Conservation (phyloP, 2,113 vertebrate genomes). For the Chrysemys picta region DNA sequence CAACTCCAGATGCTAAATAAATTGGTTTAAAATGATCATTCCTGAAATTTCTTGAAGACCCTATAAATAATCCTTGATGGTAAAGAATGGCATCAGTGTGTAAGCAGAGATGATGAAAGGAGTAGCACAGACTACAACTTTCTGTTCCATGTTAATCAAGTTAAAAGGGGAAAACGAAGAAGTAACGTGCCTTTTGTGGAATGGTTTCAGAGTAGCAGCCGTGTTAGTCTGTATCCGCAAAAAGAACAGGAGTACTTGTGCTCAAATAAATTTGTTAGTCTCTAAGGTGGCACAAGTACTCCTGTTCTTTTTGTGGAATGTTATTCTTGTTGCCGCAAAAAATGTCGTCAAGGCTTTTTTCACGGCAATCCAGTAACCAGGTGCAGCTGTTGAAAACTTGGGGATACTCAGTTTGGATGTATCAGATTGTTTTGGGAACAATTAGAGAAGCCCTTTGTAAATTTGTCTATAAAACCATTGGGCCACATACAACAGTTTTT, state of each 20-base stretch:
- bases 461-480: slow-evolving; percentile 5
- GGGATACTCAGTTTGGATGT: neutral
- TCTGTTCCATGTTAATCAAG: neutral
- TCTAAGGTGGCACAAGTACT: too few relatives aligned
- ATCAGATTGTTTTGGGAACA: neutral
- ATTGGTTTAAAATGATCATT: neutral
- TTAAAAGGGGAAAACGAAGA: neutral
- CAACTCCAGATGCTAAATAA: neutral
- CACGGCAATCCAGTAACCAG: neutral
- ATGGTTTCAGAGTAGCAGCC: too few relatives aligned
- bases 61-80: neutral
- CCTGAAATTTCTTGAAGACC: neutral
- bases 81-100: neutral
- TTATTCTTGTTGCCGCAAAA: neutral
- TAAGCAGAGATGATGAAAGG: neutral
- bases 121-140: neutral
- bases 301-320: neutral
- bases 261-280: too few relatives aligned
- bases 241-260: too few relatives aligned
- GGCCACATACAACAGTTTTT: neutral
- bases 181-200: slow-evolving; percentile 2
- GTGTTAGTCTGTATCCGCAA: too few relatives aligned
- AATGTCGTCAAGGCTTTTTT: neutral
- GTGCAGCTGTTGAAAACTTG: neutral
- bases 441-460: neutral